Evolutionary conservation across 2,797 vertebrate genomes (phyloP).

Genomic region (Myiotriccus ornatus): DNA sequence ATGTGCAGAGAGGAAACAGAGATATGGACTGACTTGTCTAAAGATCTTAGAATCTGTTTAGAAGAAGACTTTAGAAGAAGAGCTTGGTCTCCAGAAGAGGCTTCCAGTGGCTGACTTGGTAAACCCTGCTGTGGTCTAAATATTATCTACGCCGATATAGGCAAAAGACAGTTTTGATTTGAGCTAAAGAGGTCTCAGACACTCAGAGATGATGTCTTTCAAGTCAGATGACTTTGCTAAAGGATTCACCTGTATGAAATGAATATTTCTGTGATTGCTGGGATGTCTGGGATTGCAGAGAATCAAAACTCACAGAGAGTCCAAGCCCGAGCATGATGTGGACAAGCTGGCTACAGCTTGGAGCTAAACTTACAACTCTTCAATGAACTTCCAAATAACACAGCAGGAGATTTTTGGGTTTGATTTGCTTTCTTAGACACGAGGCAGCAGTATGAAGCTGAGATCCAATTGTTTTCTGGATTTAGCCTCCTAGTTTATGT

Average conservation of each 20-base stretch:
- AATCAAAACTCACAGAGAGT: not conserved
- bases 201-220: not conserved
- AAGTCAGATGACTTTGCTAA: not conserved
- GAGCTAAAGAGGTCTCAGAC: not conserved
- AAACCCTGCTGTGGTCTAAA: not conserved
- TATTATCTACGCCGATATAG: not conserved
- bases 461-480: not conserved
- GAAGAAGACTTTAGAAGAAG: not conserved
- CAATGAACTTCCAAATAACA: not conserved
- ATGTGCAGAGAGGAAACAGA: not conserved
- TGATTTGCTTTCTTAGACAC: not conserved
- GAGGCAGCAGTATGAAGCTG: not conserved
- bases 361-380: not conserved
- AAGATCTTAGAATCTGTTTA: not conserved
- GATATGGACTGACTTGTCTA: not conserved
- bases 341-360: not conserved
- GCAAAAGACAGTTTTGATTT: not conserved
- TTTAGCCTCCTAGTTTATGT: not conserved
- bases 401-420: not conserved
- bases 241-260: not conserved
- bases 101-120: not conserved
- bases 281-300: not conserved
- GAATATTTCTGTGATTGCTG: not conserved
- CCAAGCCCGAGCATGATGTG: not conserved
- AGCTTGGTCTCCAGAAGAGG: not conserved